Evolutionary conservation across 2,113 vertebrate species (phyloP).

Genomic region (Brachypteracias leptosomus): DNA sequence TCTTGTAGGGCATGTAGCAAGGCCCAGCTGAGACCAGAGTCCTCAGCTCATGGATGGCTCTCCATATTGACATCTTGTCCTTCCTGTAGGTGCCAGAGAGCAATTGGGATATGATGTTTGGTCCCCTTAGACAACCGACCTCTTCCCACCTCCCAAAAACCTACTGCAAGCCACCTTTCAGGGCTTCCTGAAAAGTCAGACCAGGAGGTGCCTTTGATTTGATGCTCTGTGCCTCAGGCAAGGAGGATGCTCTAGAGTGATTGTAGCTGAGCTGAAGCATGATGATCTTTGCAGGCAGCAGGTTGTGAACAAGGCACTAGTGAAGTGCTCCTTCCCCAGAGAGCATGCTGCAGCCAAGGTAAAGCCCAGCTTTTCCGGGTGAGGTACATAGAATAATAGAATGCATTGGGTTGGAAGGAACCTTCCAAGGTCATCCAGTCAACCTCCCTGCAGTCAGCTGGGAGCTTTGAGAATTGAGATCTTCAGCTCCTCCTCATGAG

Average conservation of each 20-base stretch:
- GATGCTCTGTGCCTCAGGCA: neutral
- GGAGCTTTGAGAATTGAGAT: neutral
- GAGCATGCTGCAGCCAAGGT: neutral
- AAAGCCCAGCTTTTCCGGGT: neutral
- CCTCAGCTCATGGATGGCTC: rapidly evolving
- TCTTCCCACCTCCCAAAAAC: neutral
- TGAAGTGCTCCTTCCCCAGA: neutral
- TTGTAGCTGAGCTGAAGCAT: rapidly evolving
- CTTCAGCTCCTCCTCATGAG: neutral
- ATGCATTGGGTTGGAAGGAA: too few species aligned
- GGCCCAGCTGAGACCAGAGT: neutral
- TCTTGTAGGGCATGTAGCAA: neutral
- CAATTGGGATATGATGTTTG: rapidly evolving
- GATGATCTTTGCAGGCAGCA: rapidly evolving
- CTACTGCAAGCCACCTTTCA: too few species aligned
- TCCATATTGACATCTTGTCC: neutral
- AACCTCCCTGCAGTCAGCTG: too few species aligned
- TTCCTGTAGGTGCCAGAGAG: rapidly evolving
- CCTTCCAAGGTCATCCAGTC: too few species aligned
- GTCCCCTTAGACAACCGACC: neutral
- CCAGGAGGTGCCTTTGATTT: neutral
- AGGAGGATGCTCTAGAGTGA: rapidly evolving
- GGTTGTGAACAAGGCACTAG: rapidly evolving
- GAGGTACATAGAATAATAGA: neutral
- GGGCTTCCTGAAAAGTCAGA: neutral